Base-by-base conservation (phyloP, 2,797 vertebrate genomes). In the Xenopus petersii region DNA sequence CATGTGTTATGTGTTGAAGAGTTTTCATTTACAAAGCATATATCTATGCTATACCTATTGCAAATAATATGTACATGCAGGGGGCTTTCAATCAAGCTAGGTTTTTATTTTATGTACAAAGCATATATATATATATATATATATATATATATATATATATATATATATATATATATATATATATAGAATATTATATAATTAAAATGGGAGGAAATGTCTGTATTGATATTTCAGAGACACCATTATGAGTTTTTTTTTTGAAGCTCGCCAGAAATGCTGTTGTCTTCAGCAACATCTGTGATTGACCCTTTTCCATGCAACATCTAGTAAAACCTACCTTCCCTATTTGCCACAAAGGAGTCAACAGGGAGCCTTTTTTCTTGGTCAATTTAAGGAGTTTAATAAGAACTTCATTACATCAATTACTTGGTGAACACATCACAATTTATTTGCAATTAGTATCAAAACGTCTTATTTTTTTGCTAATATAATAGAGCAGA, bases 371-470 rank as follows among this genome's bases (percentile, higher is more conserved):
- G 82, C 71, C 79, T 81, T 84, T 88, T 60, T 84, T 82, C 84
- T 84, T 80, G 81, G 81, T 82, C 83, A 85, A 81, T 86, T 82
- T 83, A 81, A 80, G 80, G 83, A 87, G 81, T 85, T 88, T 86
- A 84, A 82, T 84, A 84, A 80, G 84, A 89, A 89, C 87, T 88
- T 88, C 87, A 88, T 90, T 89, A 89, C 87, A 85, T 87, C 86
- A 88, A 89, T 89, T 90, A 90, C 85, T 83, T 77, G 71, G 82
- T 83, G 83, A 88, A 87, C 85, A 87, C 88, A 88, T 88, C 88
- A 88, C 83, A 83, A 82, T 86, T 88, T 87, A 86, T 81, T 85
- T 84, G 85, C 86, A 89, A 89, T 89, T 89, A 89, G 87, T 84
- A 85, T 88, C 85, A 86, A 87, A 86, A 87, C 73, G 81, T 83